A percentile compares a stretch with the other conserved stretches of the same genome.
Evolutionary conservation across 2,797 vertebrate genomes (phyloP).

Genomic region (Ptychobarbus kaznakovi): DNA sequence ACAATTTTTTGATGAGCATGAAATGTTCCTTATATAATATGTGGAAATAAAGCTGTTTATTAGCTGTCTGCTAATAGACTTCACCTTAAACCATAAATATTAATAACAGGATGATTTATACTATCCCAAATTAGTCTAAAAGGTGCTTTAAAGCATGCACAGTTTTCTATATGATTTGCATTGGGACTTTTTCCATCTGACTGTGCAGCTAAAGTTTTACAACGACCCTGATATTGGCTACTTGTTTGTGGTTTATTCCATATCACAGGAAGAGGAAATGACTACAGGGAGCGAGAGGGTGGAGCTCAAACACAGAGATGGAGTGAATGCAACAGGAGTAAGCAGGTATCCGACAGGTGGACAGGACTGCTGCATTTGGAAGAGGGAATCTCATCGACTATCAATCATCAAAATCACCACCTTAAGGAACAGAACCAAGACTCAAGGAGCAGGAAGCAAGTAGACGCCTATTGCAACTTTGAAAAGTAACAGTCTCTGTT

Average conservation of each 20-base stretch:
- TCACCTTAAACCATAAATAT: neutral
- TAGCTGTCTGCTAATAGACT: too few relatives aligned
- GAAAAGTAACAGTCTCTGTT: constrained; percentile 20
- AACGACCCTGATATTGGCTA: neutral
- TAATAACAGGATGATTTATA: neutral
- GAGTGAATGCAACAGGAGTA: neutral
- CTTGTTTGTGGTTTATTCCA: neutral
- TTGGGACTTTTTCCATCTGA: neutral
- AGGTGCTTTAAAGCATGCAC: neutral
- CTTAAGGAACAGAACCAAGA: neutral
- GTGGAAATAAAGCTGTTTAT: neutral
- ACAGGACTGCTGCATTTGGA: constrained; percentile 2
- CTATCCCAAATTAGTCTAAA: neutral
- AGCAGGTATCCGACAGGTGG: constrained; percentile 2
- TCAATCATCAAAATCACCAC: neutral
- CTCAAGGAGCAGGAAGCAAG: neutral
- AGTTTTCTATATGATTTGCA: neutral
- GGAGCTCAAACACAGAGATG: constrained; percentile 31
- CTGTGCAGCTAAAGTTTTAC: neutral
- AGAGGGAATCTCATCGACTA: neutral
- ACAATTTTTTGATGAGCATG: too few relatives aligned
- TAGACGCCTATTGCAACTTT: neutral
- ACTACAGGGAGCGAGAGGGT: neutral
- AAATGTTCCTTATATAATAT: neutral
- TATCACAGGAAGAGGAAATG: constrained; percentile 11